Evolutionary conservation across 2,888 invertebrate genomes (phyloP), one percentile per base, ranked within the genome.

Genomic region (Yponomeuta evonymella): DNA sequence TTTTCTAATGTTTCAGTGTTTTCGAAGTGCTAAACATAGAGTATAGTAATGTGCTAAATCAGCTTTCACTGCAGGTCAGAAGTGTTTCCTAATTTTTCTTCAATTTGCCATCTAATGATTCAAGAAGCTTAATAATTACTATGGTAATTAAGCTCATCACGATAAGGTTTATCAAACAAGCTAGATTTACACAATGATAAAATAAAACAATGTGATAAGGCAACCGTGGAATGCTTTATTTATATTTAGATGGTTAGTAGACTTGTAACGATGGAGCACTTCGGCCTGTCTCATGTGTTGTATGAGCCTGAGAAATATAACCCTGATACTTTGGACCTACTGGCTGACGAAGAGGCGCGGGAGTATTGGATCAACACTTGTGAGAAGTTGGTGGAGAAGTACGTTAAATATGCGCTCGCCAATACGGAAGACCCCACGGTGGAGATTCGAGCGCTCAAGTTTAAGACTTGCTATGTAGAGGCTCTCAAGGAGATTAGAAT

Each of bases 341-440:
- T 96, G 73, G 94, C 94, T 78, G 98, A 99, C 85, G 93, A 94
- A 75, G 96, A 96, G 82, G 98, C 98, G 15, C 94, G 97, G 83
- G 94, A 93, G 76, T 99, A 98, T 87, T 99, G 99, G 99, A 93
- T 99, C 68, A 94, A 95, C 74, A 98, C 98, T 85, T 97, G 99
- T 83, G 96, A 97, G 83, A 95, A 95, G 75, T 95, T 97, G 77
- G 95, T 97, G 23, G 95, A 95, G 76, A 97, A 97, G 90, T 97
- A 97, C 89, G 95, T 97, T 36, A 94, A 94, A 75, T 96, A 96
- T 85, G 98, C 98, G 1, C 94, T 96, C 70, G 92, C 94, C 69
- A 97, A 97, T 81, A 95, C 95, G 12, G 94, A 95, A 74, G 95
- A 95, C 79, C 93, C 94, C 33, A 95, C 96, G 70, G 97, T 97